A percentile compares a stretch with the other conserved stretches of the same genome.
Conservation (phyloP, 1,140 invertebrate genomes). For the Papilio aristodemus region DNA sequence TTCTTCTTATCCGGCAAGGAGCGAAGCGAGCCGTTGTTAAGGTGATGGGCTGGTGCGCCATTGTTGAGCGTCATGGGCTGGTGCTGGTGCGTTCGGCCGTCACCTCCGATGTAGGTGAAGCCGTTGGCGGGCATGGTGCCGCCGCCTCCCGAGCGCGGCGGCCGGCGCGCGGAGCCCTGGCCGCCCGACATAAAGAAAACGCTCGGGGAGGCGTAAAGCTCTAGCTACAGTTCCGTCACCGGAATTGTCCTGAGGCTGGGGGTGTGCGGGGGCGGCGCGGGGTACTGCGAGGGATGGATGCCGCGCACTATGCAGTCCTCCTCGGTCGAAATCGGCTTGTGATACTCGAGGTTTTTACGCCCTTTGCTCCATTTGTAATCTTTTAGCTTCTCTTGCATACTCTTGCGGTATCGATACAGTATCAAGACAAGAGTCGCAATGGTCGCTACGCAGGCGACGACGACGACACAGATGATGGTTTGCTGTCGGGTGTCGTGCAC, state of each 20-base stretch:
- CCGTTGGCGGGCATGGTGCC: conserved; percentile 86
- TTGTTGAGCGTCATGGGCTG: conserved; percentile 78
- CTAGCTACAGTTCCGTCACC: conserved; percentile 96
- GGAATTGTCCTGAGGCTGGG: conserved; percentile 88
- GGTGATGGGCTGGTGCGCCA: conserved; percentile 72
- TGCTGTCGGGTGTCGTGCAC: conserved; percentile 88
- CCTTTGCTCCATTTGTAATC: conserved; percentile 91
- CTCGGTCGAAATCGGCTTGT: conserved; percentile 92
- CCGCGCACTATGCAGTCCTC: conserved; percentile 88
- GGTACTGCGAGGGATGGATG: conserved; percentile 81
- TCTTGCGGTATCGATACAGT: conserved; percentile 88
- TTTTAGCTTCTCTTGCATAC: conserved; percentile 89
- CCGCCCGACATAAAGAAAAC: conserved; percentile 84
- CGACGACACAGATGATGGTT: conserved; percentile 87
- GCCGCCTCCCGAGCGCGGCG: conserved; percentile 81
- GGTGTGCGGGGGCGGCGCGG: conserved; percentile 80
- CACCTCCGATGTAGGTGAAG: conserved; percentile 88
- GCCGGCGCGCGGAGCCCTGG: conserved; percentile 79
- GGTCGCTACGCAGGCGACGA: conserved; percentile 85
- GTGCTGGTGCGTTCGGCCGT: conserved; percentile 66
- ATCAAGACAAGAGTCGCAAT: conserved; percentile 86
- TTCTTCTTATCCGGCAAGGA: conserved; percentile 74
- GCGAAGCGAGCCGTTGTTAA: conserved; percentile 77
- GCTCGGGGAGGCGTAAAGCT: conserved; percentile 89
- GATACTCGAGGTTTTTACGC: conserved; percentile 92